Percentiles rank a stretch among this genome's conserved stretches.
These are phyloP conservation scores for Oryzias curvinotus DNA, from an alignment of 2,113 vertebrate genomes.

Conservation along the genomic window DNA sequence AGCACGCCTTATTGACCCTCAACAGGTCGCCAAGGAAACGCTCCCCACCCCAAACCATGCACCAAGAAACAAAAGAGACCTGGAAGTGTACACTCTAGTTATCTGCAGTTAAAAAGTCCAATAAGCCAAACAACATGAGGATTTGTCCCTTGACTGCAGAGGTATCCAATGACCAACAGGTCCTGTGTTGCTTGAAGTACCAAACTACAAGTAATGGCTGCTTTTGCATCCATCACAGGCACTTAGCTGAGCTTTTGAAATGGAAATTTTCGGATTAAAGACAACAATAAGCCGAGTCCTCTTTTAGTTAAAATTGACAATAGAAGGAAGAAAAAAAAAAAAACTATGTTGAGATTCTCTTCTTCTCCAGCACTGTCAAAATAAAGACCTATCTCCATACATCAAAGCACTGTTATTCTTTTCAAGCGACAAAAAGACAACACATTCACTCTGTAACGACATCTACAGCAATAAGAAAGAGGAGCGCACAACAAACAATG, in stretches of 20 bases:
- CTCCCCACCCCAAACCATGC: neutral
- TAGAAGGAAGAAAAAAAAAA: conserved; percentile 4
- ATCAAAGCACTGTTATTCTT: conserved; percentile 25
- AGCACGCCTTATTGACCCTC: conserved; percentile 60
- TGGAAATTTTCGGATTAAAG: conserved; percentile 62
- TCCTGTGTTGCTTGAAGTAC: conserved; percentile 27
- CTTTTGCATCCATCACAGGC: conserved; percentile 55
- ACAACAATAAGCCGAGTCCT: conserved; percentile 42
- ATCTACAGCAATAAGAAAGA: conserved; percentile 16
- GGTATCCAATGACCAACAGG: conserved; percentile 11
- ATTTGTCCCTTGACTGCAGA: conserved; percentile 19
- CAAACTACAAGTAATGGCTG: conserved; percentile 37
- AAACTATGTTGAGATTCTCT: conserved; percentile 30
- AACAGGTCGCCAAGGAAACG: conserved; percentile 65
- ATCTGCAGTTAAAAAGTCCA: conserved; percentile 3
- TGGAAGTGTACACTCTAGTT: conserved; percentile 12
- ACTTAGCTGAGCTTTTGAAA: conserved; percentile 58
- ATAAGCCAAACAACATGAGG: conserved; percentile 26
- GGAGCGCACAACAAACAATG: conserved; percentile 35
- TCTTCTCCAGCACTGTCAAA: conserved; percentile 25
- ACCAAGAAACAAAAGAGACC: neutral
- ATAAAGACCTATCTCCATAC: conserved; percentile 37
- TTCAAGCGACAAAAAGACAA: conserved; percentile 7
- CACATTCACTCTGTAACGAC: conserved; percentile 10
- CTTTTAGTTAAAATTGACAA: conserved; percentile 36